Conservation (phyloP, 2,888 invertebrate genomes). For the Patella pellucida region DNA sequence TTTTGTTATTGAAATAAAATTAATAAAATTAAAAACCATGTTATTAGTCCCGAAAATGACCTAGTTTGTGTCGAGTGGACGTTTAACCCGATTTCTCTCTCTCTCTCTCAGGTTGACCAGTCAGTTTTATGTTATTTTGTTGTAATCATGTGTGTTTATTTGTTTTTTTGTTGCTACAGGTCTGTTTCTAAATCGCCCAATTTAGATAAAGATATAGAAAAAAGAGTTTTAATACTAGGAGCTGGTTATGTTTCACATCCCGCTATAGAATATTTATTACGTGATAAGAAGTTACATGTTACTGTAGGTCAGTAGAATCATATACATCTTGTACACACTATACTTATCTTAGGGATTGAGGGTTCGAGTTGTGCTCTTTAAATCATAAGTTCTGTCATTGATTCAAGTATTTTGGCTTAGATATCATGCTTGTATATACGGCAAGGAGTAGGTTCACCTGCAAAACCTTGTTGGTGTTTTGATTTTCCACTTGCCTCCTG, state of each 20-base stretch:
- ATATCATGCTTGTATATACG: neutral
- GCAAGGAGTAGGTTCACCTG: too few relatives aligned
- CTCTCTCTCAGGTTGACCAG: too few relatives aligned
- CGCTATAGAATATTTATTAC: slow-evolving; percentile 91
- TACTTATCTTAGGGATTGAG: neutral
- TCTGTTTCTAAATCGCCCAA: slow-evolving; percentile 80
- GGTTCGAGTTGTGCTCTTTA: slow-evolving; percentile 6
- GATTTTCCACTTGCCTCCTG: neutral
- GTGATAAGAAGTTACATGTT: slow-evolving; percentile 85
- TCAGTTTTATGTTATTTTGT: too few relatives aligned
- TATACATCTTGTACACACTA: too few relatives aligned
- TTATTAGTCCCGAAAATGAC: too few relatives aligned
- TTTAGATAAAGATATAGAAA: slow-evolving; percentile 70
- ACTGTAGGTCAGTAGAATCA: slow-evolving; percentile 79
- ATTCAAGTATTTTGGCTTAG: slow-evolving; percentile 13
- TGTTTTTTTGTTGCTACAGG: slow-evolving; percentile 33
- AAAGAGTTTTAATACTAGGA: slow-evolving; percentile 89
- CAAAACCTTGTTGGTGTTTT: neutral
- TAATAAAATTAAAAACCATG: too few relatives aligned
- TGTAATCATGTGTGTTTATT: neutral
- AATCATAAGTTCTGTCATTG: neutral
- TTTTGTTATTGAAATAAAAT: too few relatives aligned
- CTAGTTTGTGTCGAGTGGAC: too few relatives aligned
- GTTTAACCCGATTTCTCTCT: too few relatives aligned
- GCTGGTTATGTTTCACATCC: slow-evolving; percentile 96